Conservation (phyloP, 2,113 vertebrate species). For the Colaptes auratus region DNA sequence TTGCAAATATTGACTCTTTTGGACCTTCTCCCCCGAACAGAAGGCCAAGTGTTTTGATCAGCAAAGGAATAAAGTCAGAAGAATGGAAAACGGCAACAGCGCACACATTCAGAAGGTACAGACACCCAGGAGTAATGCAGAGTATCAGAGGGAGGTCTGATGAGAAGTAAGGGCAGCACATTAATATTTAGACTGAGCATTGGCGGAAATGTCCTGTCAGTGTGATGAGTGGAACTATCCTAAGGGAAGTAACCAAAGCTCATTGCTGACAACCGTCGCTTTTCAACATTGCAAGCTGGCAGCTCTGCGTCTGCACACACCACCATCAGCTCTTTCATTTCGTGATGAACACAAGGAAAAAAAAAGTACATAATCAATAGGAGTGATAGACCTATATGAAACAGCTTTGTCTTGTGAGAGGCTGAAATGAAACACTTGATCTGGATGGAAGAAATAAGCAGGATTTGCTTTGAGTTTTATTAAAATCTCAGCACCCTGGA, state of each 20-base stretch:
- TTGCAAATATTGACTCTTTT: not conserved
- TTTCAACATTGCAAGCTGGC: not conserved
- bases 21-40: not conserved
- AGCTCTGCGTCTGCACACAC: not conserved
- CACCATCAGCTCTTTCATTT: not conserved
- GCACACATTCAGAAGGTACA: not conserved
- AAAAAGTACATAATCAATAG: not conserved
- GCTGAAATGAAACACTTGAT: not conserved
- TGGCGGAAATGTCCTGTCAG: slow-evolving; percentile 27
- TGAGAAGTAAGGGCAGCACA: not conserved
- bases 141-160: not conserved
- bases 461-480: not conserved
- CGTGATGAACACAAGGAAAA: not conserved
- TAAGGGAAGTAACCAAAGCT: not conserved
- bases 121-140: not conserved
- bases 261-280: not conserved
- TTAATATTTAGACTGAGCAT: slow-evolving; percentile 19
- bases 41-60: not conserved
- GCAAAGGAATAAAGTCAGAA: not conserved
- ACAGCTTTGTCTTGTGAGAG: not conserved
- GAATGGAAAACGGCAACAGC: not conserved
- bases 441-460: not conserved
- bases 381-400: not conserved
- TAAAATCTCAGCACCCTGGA: not conserved
- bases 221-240: not conserved